Conservation (phyloP, 2,797 vertebrate genomes). For the Danionella dracula region DNA sequence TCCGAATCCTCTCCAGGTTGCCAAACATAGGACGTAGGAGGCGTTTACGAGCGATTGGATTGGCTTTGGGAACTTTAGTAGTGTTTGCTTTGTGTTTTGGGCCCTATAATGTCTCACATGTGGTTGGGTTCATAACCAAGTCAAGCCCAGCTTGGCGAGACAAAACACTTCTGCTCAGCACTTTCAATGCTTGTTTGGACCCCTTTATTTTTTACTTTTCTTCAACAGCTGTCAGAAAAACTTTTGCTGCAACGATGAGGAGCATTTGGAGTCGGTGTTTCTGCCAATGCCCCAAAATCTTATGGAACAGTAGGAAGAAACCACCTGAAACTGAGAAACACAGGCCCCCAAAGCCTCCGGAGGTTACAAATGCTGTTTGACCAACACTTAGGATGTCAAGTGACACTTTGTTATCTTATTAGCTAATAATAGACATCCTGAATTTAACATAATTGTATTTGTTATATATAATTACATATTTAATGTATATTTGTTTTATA, state of each 20-base stretch:
- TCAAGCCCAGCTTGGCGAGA: constrained; percentile 73
- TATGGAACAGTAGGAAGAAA: constrained; percentile 12
- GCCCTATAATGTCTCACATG: constrained; percentile 84
- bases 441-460: too few species aligned
- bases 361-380: constrained; percentile 56
- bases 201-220: constrained; percentile 88
- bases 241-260: constrained; percentile 49
- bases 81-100: constrained; percentile 83
- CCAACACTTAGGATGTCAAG: neutral
- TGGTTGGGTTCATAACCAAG: constrained; percentile 68
- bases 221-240: constrained; percentile 70
- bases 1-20: constrained; percentile 71
- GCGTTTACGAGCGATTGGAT: constrained; percentile 75
- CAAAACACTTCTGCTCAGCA: constrained; percentile 75
- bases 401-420: too few species aligned
- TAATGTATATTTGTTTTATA: too few species aligned
- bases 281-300: constrained; percentile 40
- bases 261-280: constrained; percentile 42
- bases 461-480: too few species aligned
- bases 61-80: constrained; percentile 78
- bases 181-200: constrained; percentile 83
- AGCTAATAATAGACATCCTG: too few species aligned
- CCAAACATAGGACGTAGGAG: constrained; percentile 70
- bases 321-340: constrained; percentile 44
- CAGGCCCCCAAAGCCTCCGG: constrained; percentile 53